Evolutionary conservation across 37 sponge, comb jelly and placozoan genomes (phyloP).

Genomic region (Spongilla lacustris): DNA sequence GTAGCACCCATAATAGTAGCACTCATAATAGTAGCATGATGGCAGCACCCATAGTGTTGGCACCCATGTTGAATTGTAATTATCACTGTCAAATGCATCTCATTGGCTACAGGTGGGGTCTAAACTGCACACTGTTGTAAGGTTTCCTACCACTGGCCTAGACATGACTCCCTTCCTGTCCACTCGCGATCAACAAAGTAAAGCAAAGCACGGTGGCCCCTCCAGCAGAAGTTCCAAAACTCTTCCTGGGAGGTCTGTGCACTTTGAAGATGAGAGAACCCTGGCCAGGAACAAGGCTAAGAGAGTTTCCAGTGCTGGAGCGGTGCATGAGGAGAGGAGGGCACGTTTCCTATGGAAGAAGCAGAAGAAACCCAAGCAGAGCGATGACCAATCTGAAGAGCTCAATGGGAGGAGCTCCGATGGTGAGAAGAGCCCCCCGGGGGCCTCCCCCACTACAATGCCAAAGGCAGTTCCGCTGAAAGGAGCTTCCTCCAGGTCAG

Average conservation of each 20-base stretch:
- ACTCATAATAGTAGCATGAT: too few relatives aligned
- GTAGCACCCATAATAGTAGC: too few relatives aligned
- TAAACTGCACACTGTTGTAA: slow-evolving; percentile 83
- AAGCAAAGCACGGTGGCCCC: neutral
- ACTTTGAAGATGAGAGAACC: slow-evolving; percentile 24
- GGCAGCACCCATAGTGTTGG: too few relatives aligned
- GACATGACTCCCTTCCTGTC: slow-evolving; percentile 84
- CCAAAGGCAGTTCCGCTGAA: neutral
- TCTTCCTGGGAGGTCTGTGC: slow-evolving; percentile 36
- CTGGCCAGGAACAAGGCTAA: neutral
- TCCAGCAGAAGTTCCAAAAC: slow-evolving; percentile 19
- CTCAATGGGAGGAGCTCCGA: neutral
- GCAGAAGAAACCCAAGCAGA: slow-evolving; percentile 11
- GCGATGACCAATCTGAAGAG: neutral
- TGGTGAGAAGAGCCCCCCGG: neutral
- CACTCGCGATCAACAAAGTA: slow-evolving; percentile 1
- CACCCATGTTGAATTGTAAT: too few relatives aligned
- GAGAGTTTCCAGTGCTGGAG: slow-evolving; percentile 5
- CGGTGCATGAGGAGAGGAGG: slow-evolving; percentile 4
- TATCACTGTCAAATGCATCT: too few relatives aligned
- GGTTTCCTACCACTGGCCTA: slow-evolving; percentile 79
- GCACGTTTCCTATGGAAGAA: slow-evolving; percentile 49
- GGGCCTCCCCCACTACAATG: neutral
- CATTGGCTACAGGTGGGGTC: slow-evolving; percentile 61
- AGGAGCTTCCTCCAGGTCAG: neutral